Base-by-base conservation (phyloP, 2,888 invertebrate genomes). In the Pachydiplax longipennis region DNA sequence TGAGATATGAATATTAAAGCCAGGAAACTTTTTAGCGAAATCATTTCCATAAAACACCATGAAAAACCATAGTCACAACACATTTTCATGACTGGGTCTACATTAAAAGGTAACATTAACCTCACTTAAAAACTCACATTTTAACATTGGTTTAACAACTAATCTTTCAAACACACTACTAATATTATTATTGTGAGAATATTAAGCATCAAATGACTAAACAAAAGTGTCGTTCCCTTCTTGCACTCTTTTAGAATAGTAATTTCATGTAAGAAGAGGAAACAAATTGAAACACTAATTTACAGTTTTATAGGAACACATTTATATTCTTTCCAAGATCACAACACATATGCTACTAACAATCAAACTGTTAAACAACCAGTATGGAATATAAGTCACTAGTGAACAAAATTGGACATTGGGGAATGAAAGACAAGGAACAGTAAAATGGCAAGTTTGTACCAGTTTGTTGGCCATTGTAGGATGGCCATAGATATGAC, bases 241-340 rank as follows among this genome's bases (percentile, higher is more conserved):
- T 61, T 87, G 87, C 87, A 61, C 87, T 61, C 87, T 61, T 87
- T 58, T 37, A 87, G 58, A 87, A 25, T 87, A 87, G 87, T 87
- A 87, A 53, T 87, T 87, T 53, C 87, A 87, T 58, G 61, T 58
- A 87, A 61, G 87, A 87, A 87, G 87, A 87, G 87, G 87, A 87
- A 87, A 87, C 87, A 87, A 87, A 87, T 58, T 87, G 87, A 87
- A 87, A 87, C 87, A 91, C 91, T 91, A 82, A 82, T 83, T 83
- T 91, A 91, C 91, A 91, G 91, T 91, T 92, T 92, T 92, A 91
- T 92, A 92, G 91, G 92, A 92, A 92, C 92, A 92, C 92, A 92
- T 92, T 92, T 92, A 91, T 91, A 91, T 91, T 91, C 91, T 91
- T 91, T 91, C 91, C 91, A 92, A 92, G 91, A 92, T 92, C 92